phyloP scores from a whole-genome alignment of 1,140 invertebrate species.

The Archivesica marissinica region DNA sequence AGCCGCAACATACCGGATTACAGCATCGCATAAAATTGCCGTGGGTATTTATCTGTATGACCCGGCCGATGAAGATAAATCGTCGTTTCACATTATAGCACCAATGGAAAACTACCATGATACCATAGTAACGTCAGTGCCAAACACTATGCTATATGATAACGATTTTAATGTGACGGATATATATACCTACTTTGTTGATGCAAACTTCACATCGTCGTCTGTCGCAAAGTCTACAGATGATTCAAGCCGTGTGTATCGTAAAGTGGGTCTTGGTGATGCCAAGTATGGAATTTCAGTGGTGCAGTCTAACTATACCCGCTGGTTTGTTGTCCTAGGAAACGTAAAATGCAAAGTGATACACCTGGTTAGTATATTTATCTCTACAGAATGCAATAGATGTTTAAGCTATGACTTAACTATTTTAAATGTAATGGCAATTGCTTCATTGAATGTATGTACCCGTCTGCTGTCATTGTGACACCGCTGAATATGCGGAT shows the following conservation, averaged over 20 bases:
- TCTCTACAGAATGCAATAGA: background rate
- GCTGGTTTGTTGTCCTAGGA: background rate
- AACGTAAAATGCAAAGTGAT: background rate
- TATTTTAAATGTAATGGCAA: no score
- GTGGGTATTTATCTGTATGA: background rate
- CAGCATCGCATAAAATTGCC: background rate
- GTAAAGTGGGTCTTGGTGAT: background rate
- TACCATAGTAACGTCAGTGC: background rate
- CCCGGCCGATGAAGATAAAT: background rate
- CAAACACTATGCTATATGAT: background rate
- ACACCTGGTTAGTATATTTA: background rate
- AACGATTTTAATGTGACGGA: background rate
- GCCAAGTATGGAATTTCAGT: background rate
- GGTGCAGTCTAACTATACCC: background rate
- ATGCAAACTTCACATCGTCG: background rate
- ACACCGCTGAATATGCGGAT: no score
- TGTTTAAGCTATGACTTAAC: no score
- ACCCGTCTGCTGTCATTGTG: no score
- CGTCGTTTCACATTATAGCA: conserved; percentile 4
- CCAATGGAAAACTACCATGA: background rate
- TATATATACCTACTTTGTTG: background rate
- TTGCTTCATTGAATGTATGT: no score
- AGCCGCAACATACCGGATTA: background rate
- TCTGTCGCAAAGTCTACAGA: background rate
- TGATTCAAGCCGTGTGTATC: background rate